Conservation (phyloP, 2,797 vertebrate genomes). For the Toxotes lorentzi region DNA sequence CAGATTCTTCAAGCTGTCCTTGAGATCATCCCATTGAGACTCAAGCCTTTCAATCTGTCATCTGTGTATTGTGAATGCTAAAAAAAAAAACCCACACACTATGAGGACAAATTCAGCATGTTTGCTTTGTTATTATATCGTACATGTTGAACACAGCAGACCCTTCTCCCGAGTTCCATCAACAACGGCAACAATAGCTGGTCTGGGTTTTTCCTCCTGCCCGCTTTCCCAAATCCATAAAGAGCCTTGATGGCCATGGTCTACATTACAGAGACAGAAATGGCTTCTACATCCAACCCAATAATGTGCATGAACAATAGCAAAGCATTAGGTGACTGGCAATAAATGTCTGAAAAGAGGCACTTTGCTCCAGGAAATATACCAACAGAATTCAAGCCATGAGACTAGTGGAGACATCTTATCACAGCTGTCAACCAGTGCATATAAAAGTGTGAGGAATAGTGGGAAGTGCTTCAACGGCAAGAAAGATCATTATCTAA, state of each 20-base stretch:
- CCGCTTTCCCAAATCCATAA: conserved; percentile 60
- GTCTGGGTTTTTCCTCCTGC: conserved; percentile 42
- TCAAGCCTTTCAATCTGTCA: conserved; percentile 49
- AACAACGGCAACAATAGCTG: conserved; percentile 56
- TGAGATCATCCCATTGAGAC: conserved; percentile 53
- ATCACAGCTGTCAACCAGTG: conserved; percentile 43
- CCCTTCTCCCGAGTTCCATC: conserved; percentile 33
- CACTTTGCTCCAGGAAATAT: conserved; percentile 64
- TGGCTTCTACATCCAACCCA: conserved; percentile 66
- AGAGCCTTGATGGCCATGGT: conserved; percentile 62
- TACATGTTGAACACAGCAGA: conserved; percentile 41
- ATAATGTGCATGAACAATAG: conserved; percentile 77
- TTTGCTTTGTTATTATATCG: conserved; percentile 58
- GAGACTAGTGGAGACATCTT: conserved; percentile 45
- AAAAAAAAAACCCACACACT: not conserved
- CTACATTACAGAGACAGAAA: conserved; percentile 73
- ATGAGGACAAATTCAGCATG: conserved; percentile 39
- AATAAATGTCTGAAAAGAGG: conserved; percentile 80
- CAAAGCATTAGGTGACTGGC: conserved; percentile 73
- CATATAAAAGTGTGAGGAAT: conserved; percentile 46
- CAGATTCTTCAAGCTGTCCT: conserved; percentile 62
- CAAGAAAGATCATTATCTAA: conserved; percentile 62
- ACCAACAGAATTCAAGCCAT: conserved; percentile 42
- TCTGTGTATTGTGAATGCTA: conserved; percentile 27
- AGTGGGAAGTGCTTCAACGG: conserved; percentile 40